Evolutionary conservation across 30 jellyfish, hydroid and myxozoan genomes (phyloP).

Genomic region (Nemopilema nomurai): DNA sequence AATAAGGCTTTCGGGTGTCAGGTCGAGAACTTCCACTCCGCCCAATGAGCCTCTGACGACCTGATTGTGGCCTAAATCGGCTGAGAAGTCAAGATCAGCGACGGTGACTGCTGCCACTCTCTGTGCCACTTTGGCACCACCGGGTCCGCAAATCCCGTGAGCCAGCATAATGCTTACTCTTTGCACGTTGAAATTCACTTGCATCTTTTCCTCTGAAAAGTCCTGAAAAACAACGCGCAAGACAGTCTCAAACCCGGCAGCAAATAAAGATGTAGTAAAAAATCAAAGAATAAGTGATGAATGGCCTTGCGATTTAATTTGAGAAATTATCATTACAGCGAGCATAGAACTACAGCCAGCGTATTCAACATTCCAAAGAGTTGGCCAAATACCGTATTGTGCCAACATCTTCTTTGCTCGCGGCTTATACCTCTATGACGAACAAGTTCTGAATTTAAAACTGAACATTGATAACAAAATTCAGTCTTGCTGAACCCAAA

Average conservation of each 20-base stretch:
- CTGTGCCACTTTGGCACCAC: slow-evolving; percentile 59
- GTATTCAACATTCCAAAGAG: no score
- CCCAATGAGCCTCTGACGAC: slow-evolving; percentile 79
- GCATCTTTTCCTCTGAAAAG: slow-evolving; percentile 22
- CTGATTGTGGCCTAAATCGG: slow-evolving; percentile 54
- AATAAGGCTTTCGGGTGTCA: slow-evolving; percentile 58
- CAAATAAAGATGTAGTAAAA: background rate
- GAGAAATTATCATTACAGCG: no score
- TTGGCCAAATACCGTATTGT: no score
- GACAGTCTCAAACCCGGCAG: no score
- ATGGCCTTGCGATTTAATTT: no score
- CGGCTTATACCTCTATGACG: no score
- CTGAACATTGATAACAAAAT: no score
- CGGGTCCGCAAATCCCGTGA: slow-evolving; percentile 45
- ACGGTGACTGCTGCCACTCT: slow-evolving; percentile 84
- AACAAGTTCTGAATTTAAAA: no score
- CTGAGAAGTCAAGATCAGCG: slow-evolving; percentile 79
- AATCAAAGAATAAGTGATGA: no score
- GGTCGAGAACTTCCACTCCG: slow-evolving; percentile 68
- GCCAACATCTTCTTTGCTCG: no score
- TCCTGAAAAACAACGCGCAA: slow-evolving; percentile 6
- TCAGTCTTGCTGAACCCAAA: no score
- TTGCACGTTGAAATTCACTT: slow-evolving; percentile 55
- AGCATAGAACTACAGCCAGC: no score
- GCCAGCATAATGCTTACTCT: slow-evolving; percentile 61